A percentile compares a stretch with the other conserved stretches of the same genome.
Conservation (phyloP, 92 coral and sea anemone species). For the Epizoanthus illoricatus region DNA sequence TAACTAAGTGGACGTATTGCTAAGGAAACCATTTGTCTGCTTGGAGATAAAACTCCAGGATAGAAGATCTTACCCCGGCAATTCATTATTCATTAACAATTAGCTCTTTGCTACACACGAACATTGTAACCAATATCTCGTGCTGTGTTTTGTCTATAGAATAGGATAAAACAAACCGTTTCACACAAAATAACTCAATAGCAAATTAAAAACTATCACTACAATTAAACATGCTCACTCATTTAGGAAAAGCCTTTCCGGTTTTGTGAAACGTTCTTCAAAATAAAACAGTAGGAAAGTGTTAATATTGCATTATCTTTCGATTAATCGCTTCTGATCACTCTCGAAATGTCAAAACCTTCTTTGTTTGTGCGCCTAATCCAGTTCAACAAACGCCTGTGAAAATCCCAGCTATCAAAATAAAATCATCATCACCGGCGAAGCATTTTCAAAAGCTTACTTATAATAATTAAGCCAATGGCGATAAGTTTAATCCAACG, state of each 20-base stretch:
- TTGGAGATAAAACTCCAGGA: background rate
- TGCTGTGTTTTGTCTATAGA: conserved; percentile 34
- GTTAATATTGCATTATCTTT: conserved; percentile 53
- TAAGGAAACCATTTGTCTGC: conserved; percentile 26
- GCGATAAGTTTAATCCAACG: background rate
- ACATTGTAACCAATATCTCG: conserved; percentile 20
- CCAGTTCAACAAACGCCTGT: conserved; percentile 41
- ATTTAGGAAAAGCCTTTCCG: conserved; percentile 32
- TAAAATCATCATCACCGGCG: background rate
- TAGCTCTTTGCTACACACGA: conserved; percentile 15
- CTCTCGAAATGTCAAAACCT: conserved; percentile 19
- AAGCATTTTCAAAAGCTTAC: conserved; percentile 25
- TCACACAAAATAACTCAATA: conserved; percentile 25
- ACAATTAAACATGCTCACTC: conserved; percentile 24
- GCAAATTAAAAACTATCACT: conserved; percentile 42
- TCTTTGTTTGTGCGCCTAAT: conserved; percentile 30
- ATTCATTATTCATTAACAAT: conserved; percentile 32
- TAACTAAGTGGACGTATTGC: background rate
- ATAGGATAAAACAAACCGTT: conserved; percentile 33
- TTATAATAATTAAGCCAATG: background rate
- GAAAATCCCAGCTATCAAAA: conserved; percentile 42
- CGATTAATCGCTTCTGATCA: conserved; percentile 38
- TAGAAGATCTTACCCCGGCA: background rate
- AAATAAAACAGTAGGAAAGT: conserved; percentile 36
- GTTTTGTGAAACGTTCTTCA: conserved; percentile 8